Evolutionary conservation across 2,113 vertebrate species (phyloP), one percentile per base, ranked within the genome.

Genomic region (Myanophis thanlyinensis): DNA sequence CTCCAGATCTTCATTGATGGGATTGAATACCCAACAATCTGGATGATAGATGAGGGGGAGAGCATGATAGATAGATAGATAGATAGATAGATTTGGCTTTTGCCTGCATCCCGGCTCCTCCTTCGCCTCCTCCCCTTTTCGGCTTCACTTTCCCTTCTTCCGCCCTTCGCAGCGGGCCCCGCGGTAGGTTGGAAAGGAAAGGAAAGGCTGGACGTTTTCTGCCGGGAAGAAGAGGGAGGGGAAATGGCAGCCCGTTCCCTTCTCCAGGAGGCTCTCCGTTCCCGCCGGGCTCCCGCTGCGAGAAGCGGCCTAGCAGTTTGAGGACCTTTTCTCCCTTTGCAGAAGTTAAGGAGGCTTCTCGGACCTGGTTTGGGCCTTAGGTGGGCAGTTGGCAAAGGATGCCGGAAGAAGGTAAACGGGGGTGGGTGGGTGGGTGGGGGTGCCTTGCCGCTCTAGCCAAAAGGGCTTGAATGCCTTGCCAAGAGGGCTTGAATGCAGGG

Each of bases 211-310:
- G 56, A 59, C 25, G 56, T 84, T 35, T 84, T 40, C 73, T 84
- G 2, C 3, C 30, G 80, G 3, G 67, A 10, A 11, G 62, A 35
- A 46, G 18, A 40, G 4, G 27, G 10, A n/a, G 62, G 62, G 56
- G 27, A 1, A 23, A 20, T 22, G 23, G 3, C 15, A 40, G 0
- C 3, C 0, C 10, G 46, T 23, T 11, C 46, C 44, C 10, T 47
- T 23, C 84, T 85, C 4, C 23, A 46, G 35, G 15, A 23, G 15
- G 3, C 73, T 18, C 35, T 35, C 44, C 35, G 35, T 54, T 8
- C 40, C 80, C 35, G 8, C 30, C 35, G n/a, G 10, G 1, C 27
- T n/a, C 13, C 40, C 3, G 3, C 4, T 48, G 85, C 85, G 48
- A 86, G 12, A 44, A 25, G 12, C 22, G 18, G 46, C 1, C 20